phyloP scores from a whole-genome alignment of 2,797 vertebrate species.

The Helarctos malayanus region DNA sequence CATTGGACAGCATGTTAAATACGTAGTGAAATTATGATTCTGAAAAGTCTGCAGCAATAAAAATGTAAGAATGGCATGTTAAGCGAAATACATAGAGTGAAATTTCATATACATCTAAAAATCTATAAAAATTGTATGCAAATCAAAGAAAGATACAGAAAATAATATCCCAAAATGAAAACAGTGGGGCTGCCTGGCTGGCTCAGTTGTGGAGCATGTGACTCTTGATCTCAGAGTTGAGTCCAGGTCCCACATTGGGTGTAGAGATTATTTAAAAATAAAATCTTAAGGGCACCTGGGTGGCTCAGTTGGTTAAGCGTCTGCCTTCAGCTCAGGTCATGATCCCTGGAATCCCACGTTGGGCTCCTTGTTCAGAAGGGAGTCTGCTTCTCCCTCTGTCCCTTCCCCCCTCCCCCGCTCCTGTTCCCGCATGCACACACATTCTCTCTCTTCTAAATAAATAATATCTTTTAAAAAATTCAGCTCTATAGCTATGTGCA shows the following conservation, averaged over 20 bases:
- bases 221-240: background rate
- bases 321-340: background rate
- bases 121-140: background rate
- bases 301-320: background rate
- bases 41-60: background rate
- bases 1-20: background rate
- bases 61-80: background rate
- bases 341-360: background rate
- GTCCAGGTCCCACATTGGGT: background rate
- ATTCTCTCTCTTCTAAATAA: background rate
- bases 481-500: background rate
- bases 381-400: background rate
- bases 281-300: background rate
- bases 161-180: conserved; percentile 36
- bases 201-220: background rate
- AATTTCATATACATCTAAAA: background rate
- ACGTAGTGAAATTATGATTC: background rate
- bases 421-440: background rate
- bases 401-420: background rate
- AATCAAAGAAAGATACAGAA: background rate
- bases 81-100: background rate
- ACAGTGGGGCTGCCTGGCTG: background rate
- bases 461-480: background rate
- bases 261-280: background rate
- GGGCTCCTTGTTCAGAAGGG: background rate